phyloP scores from a whole-genome alignment of 2,888 invertebrate genomes.

The Monopis laevigella region DNA sequence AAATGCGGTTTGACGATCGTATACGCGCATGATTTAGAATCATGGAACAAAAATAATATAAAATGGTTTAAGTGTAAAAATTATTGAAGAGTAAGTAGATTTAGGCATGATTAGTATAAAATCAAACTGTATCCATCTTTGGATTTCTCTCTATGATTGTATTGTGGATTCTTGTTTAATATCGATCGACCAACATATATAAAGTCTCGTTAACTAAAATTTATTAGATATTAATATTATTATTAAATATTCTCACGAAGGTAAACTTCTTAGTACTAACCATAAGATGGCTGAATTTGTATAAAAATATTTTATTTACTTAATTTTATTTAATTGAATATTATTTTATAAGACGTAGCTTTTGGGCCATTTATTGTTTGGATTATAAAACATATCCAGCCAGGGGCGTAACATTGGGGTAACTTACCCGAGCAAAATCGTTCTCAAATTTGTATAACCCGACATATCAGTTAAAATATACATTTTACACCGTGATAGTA shows the following conservation, averaged over 20 bases:
- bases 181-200: conserved; percentile 68
- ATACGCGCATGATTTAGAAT: conserved; percentile 65
- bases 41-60: conserved; percentile 27
- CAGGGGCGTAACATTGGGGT: conserved; percentile 31
- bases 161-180: conserved; percentile 65
- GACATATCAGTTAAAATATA: conserved; percentile 48
- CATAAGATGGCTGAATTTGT: conserved; percentile 66
- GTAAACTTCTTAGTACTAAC: too few species aligned
- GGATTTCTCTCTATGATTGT: conserved; percentile 68
- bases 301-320: conserved; percentile 57
- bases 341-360: conserved; percentile 47
- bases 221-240: conserved; percentile 55
- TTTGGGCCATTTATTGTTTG: conserved; percentile 43
- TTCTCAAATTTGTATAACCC: too few species aligned
- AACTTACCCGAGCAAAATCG: too few species aligned
- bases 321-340: conserved; percentile 28
- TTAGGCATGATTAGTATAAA: conserved; percentile 64
- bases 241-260: conserved; percentile 53
- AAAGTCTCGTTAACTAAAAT: conserved; percentile 59
- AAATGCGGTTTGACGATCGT: conserved; percentile 60
- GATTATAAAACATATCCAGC: conserved; percentile 46
- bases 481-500: conserved; percentile 56
- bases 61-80: conserved; percentile 7
- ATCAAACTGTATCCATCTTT: conserved; percentile 64
- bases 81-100: conserved; percentile 35